These are phyloP conservation scores for Muscicapa adusta DNA, from an alignment of 2,113 vertebrate species.

Conservation along the genomic window DNA sequence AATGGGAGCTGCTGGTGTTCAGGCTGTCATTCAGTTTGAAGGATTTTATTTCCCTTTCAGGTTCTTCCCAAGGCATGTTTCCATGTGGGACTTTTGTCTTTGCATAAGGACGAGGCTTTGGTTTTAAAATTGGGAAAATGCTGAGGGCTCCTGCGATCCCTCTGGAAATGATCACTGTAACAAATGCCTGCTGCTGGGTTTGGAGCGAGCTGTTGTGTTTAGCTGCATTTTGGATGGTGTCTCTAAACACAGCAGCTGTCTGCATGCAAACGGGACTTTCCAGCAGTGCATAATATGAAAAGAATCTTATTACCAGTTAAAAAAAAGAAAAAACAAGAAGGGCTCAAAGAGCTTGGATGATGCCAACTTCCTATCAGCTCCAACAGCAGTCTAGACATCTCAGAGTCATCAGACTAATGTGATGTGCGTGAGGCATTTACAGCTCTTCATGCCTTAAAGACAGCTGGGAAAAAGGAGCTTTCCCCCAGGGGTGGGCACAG, in stretches of 20 bases:
- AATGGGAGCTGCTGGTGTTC: background rate
- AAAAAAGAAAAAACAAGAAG: background rate
- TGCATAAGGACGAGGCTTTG: background rate
- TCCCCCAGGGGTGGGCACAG: background rate
- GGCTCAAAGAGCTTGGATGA: background rate
- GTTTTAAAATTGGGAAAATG: background rate
- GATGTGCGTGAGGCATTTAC: background rate
- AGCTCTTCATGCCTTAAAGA: background rate
- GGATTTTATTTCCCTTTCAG: background rate
- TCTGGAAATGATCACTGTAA: constrained; percentile 7
- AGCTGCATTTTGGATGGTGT: constrained; percentile 31
- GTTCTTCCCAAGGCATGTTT: background rate
- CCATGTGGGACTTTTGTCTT: background rate
- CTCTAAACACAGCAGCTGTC: constrained; percentile 56
- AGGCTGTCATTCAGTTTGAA: background rate
- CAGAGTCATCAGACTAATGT: background rate
- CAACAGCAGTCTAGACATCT: constrained; percentile 27
- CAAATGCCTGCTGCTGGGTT: constrained; percentile 8
- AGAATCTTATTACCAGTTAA: constrained; percentile 38
- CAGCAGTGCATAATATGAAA: constrained; percentile 53
- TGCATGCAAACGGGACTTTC: constrained; percentile 30
- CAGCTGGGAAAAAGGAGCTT: background rate
- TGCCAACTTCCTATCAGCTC: constrained; percentile 33
- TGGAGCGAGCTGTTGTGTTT: background rate
- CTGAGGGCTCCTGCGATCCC: background rate